Conservation (phyloP, 2,113 vertebrate species). For the Passer montanus region DNA sequence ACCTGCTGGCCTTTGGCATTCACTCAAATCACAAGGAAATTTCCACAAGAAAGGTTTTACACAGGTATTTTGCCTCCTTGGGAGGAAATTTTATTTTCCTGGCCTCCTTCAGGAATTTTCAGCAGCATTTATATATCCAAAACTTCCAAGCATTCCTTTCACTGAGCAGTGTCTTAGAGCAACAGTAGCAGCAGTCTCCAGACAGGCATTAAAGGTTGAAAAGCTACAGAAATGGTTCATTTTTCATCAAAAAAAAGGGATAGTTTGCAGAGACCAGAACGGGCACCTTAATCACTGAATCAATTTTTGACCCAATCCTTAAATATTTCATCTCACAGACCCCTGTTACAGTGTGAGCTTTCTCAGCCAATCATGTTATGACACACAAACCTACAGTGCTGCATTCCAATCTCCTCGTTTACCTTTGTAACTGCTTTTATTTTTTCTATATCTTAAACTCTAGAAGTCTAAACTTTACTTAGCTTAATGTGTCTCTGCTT, state of each 20-base stretch:
- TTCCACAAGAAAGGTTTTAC: neutral
- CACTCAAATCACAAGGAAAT: neutral
- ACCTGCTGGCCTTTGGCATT: neutral
- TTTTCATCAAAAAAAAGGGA: neutral
- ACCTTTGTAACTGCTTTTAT: neutral
- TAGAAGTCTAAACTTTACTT: neutral
- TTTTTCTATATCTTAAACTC: neutral
- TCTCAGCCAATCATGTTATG: neutral
- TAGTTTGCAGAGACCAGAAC: neutral
- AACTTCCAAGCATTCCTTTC: too few species aligned
- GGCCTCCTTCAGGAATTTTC: neutral
- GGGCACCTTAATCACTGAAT: neutral
- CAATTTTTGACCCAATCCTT: neutral
- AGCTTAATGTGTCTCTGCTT: neutral
- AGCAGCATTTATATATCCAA: rapidly evolving
- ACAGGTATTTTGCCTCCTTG: too few species aligned
- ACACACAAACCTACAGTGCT: neutral
- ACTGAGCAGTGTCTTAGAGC: neutral
- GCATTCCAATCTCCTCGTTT: neutral
- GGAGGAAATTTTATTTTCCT: neutral
- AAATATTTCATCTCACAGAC: neutral
- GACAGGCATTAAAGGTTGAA: neutral
- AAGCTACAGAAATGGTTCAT: neutral
- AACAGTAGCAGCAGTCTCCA: neutral
- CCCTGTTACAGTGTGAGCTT: neutral